Evolutionary conservation across 2,797 vertebrate species (phyloP).

Genomic region (Melanotaenia trifasciata): DNA sequence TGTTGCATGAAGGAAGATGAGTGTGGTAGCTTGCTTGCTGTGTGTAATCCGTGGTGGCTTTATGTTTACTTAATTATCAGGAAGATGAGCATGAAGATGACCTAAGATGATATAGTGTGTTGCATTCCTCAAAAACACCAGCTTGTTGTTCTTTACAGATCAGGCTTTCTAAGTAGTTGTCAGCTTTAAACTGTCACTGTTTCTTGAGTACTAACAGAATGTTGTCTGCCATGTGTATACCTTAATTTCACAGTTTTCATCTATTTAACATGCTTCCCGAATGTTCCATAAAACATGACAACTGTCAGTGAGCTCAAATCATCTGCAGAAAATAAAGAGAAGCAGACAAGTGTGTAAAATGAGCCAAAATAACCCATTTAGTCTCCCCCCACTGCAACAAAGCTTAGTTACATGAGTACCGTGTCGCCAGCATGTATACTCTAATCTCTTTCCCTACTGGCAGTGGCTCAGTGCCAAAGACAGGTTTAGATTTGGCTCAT

Average conservation of each 20-base stretch:
- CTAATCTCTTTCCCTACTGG: conserved; percentile 62
- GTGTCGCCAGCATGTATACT: conserved; percentile 67
- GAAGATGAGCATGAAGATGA: conserved; percentile 66
- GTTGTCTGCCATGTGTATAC: conserved; percentile 10
- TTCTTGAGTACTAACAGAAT: conserved; percentile 32
- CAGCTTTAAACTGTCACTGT: conserved; percentile 47
- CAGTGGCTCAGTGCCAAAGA: conserved; percentile 67
- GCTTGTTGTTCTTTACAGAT: conserved; percentile 48
- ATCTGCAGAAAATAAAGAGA: conserved; percentile 44
- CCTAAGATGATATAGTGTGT: conserved; percentile 64
- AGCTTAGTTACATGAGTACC: conserved; percentile 71
- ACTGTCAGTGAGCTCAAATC: conserved; percentile 57
- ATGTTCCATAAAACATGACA: conserved; percentile 46
- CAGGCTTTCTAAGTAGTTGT: conserved; percentile 50
- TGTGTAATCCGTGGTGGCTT: conserved; percentile 59
- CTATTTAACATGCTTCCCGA: conserved; percentile 42
- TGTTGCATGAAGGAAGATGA: conserved; percentile 60
- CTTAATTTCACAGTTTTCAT: conserved; percentile 69
- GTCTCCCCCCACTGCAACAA: conserved; percentile 59
- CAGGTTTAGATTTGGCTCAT: conserved; percentile 53
- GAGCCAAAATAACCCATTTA: conserved; percentile 75
- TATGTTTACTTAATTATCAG: conserved; percentile 73
- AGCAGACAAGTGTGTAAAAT: conserved; percentile 65
- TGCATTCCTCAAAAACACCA: conserved; percentile 58
- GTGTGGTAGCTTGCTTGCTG: conserved; percentile 43